Conservation (phyloP, 2,113 vertebrate genomes). For the Engraulis encrasicolus region DNA sequence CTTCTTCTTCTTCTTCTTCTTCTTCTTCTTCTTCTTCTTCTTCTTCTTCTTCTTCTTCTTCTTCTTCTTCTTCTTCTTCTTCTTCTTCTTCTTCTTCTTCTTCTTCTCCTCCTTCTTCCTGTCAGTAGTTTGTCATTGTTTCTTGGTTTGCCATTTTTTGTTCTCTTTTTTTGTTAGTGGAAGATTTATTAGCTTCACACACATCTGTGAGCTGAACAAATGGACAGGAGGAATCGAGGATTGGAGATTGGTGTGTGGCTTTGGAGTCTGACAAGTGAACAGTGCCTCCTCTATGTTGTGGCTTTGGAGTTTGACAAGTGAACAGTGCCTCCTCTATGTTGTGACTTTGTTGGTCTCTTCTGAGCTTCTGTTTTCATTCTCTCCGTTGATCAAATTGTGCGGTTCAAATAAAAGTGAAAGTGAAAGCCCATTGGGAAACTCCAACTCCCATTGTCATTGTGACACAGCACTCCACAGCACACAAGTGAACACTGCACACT, state of each 20-base stretch:
- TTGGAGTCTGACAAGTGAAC: conserved; percentile 33
- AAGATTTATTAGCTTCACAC: conserved; percentile 41
- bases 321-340: conserved; percentile 40
- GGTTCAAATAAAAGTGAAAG: too few relatives aligned
- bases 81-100: not conserved
- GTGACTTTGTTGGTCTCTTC: conserved; percentile 39
- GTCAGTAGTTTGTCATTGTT: conserved; percentile 21
- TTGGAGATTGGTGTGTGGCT: conserved; percentile 1
- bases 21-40: not conserved
- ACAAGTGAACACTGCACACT: too few relatives aligned
- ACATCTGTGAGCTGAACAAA: conserved; percentile 47
- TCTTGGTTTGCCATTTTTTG: conserved; percentile 16
- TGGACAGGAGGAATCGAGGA: conserved; percentile 34
- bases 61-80: not conserved
- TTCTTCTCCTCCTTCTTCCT: not conserved
- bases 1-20: not conserved
- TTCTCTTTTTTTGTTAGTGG: conserved; percentile 38
- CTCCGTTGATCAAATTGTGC: not conserved
- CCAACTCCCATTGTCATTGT: too few relatives aligned
- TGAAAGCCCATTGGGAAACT: too few relatives aligned
- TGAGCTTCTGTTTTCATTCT: conserved; percentile 38
- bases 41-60: too few relatives aligned
- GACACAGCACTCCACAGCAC: too few relatives aligned
- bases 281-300: conserved; percentile 40
- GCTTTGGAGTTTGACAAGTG: conserved; percentile 37